Percentiles rank a stretch among this genome's conserved stretches.
These are phyloP conservation scores for Catamblyrhynchus diadema DNA, from an alignment of 2,797 vertebrate genomes.

Conservation along the genomic window DNA sequence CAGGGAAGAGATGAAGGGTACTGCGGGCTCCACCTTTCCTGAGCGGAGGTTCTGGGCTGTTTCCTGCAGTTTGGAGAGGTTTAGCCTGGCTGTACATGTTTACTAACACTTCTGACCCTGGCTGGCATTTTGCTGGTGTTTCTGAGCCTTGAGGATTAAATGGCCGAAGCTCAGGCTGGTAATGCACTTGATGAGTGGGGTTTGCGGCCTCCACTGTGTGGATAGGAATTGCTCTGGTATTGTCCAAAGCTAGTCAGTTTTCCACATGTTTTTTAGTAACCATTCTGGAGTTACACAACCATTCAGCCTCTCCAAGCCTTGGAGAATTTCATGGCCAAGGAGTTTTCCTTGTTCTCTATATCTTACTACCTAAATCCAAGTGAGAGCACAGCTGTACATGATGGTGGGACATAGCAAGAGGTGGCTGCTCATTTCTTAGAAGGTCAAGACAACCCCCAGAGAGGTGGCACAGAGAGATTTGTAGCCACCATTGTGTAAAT, in stretches of 20 bases:
- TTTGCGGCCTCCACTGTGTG: accelerated
- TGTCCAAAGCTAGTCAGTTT: neutral
- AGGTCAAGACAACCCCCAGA: neutral
- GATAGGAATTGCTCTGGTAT: accelerated
- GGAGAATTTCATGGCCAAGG: neutral
- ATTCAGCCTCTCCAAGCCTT: neutral
- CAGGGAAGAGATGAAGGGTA: neutral
- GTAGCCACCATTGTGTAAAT: neutral
- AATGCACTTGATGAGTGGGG: neutral
- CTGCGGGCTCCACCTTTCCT: neutral
- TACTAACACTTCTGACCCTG: neutral
- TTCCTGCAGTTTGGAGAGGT: neutral
- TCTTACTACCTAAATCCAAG: neutral
- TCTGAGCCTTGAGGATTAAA: neutral
- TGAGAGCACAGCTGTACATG: accelerated
- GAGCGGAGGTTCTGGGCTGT: neutral
- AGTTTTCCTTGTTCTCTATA: accelerated
- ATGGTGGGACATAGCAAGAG: too few relatives aligned
- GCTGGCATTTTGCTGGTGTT: neutral
- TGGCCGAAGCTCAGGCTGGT: neutral
- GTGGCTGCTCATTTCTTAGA: accelerated
- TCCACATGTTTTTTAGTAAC: accelerated
- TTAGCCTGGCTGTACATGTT: accelerated
- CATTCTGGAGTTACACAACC: neutral
- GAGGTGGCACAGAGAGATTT: neutral